phyloP scores from a whole-genome alignment of 1,140 invertebrate species.

The Paraescarpia echinospica region DNA sequence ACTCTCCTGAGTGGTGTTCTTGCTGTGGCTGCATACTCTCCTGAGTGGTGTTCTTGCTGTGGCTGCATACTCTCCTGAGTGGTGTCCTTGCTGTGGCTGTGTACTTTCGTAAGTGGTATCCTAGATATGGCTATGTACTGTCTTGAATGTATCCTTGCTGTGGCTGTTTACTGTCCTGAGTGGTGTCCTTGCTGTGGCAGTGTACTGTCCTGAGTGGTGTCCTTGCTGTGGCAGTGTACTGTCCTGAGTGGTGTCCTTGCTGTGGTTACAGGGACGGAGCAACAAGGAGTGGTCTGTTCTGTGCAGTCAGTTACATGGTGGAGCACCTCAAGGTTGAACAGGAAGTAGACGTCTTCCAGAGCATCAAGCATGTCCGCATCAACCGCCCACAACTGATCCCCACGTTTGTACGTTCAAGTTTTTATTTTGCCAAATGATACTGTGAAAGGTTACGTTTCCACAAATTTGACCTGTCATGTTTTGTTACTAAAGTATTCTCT shows the following conservation, averaged over 20 bases:
- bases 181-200: no score
- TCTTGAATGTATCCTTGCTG: no score
- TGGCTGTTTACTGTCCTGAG: no score
- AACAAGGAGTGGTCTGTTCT: conserved; percentile 57
- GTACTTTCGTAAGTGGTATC: no score
- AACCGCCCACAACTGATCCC: conserved; percentile 54
- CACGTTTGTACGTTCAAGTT: conserved; percentile 44
- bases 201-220: not conserved
- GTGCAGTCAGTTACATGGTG: conserved; percentile 54
- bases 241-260: not conserved
- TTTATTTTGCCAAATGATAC: not conserved
- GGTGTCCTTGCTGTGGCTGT: no score
- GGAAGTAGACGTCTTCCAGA: conserved; percentile 61
- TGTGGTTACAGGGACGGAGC: conserved; percentile 56
- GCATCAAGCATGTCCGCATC: conserved; percentile 56
- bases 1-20: no score
- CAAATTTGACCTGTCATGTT: not conserved
- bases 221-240: not conserved
- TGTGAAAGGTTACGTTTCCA: not conserved
- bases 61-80: no score
- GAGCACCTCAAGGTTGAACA: conserved; percentile 59
- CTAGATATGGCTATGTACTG: no score
- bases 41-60: no score
- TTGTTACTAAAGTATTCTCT: not conserved
- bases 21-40: no score